Evolutionary conservation across 1,140 invertebrate species (phyloP).

Genomic region (Contarinia nasturtii): DNA sequence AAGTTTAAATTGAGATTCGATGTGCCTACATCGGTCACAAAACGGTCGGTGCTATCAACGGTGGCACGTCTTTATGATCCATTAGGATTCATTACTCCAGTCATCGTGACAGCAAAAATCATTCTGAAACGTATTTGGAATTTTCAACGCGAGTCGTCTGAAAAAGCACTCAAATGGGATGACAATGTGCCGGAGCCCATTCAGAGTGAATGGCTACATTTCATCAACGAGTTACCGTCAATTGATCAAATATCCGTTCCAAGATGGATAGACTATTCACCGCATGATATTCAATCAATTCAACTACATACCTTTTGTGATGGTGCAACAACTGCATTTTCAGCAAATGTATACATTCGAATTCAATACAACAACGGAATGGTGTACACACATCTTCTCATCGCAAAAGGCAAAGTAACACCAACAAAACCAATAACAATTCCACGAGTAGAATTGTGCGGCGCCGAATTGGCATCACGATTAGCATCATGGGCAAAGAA

Average conservation of each 20-base stretch:
- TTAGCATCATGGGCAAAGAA: constrained; percentile 1
- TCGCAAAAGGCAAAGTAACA: constrained; percentile 10
- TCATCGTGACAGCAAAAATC: constrained; percentile 19
- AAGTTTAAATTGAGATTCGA: not conserved
- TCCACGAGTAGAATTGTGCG: constrained; percentile 12
- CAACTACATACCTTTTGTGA: constrained; percentile 2
- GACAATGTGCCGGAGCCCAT: too few relatives aligned
- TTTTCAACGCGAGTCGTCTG: too few relatives aligned
- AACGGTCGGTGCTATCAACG: constrained; percentile 13
- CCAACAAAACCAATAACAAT: constrained; percentile 10
- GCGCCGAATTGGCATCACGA: constrained; percentile 7
- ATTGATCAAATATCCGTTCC: too few relatives aligned
- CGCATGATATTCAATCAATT: too few relatives aligned
- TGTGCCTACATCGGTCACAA: constrained; percentile 7
- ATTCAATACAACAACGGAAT: not conserved
- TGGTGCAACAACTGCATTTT: constrained; percentile 2
- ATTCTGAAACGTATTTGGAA: constrained; percentile 21
- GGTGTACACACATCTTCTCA: too few relatives aligned
- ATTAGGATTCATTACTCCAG: constrained; percentile 21
- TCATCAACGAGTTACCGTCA: too few relatives aligned
- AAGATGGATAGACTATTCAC: too few relatives aligned
- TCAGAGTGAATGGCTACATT: too few relatives aligned
- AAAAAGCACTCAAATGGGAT: too few relatives aligned
- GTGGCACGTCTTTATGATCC: constrained; percentile 17
- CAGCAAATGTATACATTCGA: not conserved